Conservation (phyloP, 2,113 vertebrate genomes). For the Condylura cristata region DNA sequence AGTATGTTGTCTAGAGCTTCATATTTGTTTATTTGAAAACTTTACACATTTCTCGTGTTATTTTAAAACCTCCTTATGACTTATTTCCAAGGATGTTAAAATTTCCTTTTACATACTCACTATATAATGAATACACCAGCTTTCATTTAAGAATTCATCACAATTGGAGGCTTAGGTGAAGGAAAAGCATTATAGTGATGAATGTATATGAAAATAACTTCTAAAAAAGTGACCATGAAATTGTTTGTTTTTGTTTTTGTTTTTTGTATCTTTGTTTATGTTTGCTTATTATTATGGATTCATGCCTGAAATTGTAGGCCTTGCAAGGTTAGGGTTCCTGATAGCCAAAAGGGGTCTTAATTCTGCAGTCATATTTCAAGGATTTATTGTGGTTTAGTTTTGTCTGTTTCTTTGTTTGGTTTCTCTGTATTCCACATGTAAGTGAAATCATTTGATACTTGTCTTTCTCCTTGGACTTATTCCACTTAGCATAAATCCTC, state of each 20-base stretch:
- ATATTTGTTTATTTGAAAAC: neutral
- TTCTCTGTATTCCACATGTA: too few relatives aligned
- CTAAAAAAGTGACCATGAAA: neutral
- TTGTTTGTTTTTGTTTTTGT: neutral
- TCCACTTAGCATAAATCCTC: too few relatives aligned
- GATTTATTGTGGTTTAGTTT: too few relatives aligned
- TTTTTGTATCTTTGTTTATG: neutral
- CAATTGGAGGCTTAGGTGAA: neutral
- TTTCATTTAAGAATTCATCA: neutral
- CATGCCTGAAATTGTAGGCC: neutral
- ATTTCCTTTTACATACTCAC: neutral
- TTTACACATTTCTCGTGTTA: neutral
- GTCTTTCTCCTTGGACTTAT: too few relatives aligned
- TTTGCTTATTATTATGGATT: neutral
- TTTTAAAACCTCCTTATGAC: neutral
- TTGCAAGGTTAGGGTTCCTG: neutral
- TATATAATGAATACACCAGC: neutral
- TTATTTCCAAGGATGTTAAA: neutral
- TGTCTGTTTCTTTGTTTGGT: too few relatives aligned
- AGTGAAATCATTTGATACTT: too few relatives aligned
- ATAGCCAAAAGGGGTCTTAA: neutral
- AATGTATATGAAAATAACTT: neutral
- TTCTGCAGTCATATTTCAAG: too few relatives aligned
- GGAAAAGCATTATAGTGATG: neutral
- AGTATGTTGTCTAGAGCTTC: neutral